Conservation (phyloP, 2,797 vertebrate species). For the Pangasius djambal region DNA sequence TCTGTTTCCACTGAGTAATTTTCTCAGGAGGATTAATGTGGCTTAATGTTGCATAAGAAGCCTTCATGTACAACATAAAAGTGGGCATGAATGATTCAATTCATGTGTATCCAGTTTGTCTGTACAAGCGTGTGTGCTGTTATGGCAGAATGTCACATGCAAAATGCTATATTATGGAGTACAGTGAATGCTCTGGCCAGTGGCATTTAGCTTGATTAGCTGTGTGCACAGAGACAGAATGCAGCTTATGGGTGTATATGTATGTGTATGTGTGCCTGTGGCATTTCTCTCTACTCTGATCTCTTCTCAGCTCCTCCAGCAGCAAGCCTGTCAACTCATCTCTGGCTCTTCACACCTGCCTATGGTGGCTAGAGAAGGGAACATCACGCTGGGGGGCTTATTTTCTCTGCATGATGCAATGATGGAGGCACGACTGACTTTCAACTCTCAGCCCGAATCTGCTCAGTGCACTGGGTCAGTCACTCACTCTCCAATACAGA, state of each 20-base stretch:
- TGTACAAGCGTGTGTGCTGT: background rate
- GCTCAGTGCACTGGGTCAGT: slow-evolving; percentile 73
- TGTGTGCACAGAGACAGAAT: slow-evolving; percentile 41
- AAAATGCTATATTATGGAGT: background rate
- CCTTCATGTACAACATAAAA: slow-evolving; percentile 41
- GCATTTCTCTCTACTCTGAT: slow-evolving; percentile 42
- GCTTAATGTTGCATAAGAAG: slow-evolving; percentile 16
- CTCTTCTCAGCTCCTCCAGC: slow-evolving; percentile 56
- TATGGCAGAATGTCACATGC: background rate
- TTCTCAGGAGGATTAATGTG: slow-evolving; percentile 26
- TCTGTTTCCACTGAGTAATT: slow-evolving; percentile 21
- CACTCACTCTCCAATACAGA: background rate
- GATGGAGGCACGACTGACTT: slow-evolving; percentile 66
- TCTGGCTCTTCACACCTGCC: slow-evolving; percentile 63
- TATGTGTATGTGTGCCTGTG: slow-evolving; percentile 27
- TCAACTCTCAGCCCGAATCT: slow-evolving; percentile 65
- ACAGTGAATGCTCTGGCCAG: slow-evolving; percentile 16
- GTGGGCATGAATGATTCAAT: background rate
- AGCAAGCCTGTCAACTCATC: slow-evolving; percentile 64
- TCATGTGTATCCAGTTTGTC: background rate
- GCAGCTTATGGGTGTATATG: slow-evolving; percentile 24
- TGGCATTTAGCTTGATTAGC: slow-evolving; percentile 10
- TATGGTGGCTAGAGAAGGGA: slow-evolving; percentile 70
- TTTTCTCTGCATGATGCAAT: slow-evolving; percentile 80
- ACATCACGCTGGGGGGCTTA: slow-evolving; percentile 76